Evolutionary conservation across 2,888 invertebrate species (phyloP), one percentile per base, ranked within the genome.

Genomic region (Lochmaea crataegi): DNA sequence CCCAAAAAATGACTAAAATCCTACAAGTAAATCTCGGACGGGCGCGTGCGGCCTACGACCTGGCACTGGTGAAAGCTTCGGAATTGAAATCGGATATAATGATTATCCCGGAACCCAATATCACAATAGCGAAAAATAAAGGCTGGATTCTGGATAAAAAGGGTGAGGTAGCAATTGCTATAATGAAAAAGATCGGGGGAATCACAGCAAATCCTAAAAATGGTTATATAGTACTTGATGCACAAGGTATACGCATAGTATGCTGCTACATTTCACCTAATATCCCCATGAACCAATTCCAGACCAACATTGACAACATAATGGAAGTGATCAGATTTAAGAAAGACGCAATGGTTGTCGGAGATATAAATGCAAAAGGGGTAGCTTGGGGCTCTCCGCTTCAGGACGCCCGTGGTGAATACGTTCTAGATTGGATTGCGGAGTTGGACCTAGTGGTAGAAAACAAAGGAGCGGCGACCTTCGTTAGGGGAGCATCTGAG

Each of bases 31-130:
- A 57, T 57, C 9, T 18, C 12, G 57, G 57, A 12, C 16, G 57
- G 7, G 18, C 57, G 9, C 4, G 12, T 22, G 22, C 18, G 22
- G 57, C 22, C n/a, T 22, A 58, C 9, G 58, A 58, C 58, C 22
- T 77, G 38, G 60, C 71, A 1, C 32, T 32, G 6, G 69, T 56
- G n/a, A 60, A 38, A 3, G 75, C 72, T 12, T 14, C 12, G 14
- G 57, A 63, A 42, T 16, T 56, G 4, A 42, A 45, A 12, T 57
- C 38, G 7, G 76, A 76, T 22, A 16, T 78, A 6, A 60, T 75
- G 1, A 22, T 76, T 11, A 53, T 68, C 3, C 71, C 68, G 38
- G 74, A 78, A 48, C 75, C 76, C 3, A 77, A 75, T 63, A 61
- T 16, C 5, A 63, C 41, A 14, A 18, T 69, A 7, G 16, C 64